These are phyloP conservation scores for Xiphias gladius DNA, from an alignment of 2,113 vertebrate genomes.

Conservation along the genomic window DNA sequence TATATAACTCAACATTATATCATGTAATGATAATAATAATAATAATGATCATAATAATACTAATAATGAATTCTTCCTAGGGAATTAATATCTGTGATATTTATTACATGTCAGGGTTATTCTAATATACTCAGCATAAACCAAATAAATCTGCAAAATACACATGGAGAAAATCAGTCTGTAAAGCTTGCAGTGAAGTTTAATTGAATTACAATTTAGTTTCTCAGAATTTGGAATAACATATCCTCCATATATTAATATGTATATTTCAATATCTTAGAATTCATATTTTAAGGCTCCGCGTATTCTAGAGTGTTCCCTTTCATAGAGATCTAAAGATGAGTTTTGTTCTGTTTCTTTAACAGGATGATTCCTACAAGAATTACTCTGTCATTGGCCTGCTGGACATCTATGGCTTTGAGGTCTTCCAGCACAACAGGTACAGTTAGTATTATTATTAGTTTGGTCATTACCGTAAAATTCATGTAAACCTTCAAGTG, in stretches of 20 bases:
- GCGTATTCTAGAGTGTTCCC: neutral
- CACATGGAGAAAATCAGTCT: neutral
- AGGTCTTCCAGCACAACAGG: conserved; percentile 98
- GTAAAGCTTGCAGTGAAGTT: neutral
- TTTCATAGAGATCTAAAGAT: neutral
- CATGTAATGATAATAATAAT: neutral
- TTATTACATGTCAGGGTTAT: neutral
- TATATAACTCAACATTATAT: neutral
- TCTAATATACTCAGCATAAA: neutral
- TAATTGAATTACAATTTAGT: neutral
- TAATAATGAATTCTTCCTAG: too few relatives aligned
- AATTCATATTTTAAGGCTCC: too few relatives aligned
- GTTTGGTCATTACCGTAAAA: too few relatives aligned
- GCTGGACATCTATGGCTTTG: conserved; percentile 97
- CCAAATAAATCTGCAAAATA: neutral
- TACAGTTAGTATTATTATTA: conserved; percentile 61
- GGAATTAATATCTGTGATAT: neutral
- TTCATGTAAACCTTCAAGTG: too few relatives aligned
- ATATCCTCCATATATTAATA: neutral
- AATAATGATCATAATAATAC: too few relatives aligned
- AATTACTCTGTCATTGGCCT: conserved; percentile 92
- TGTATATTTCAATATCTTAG: neutral
- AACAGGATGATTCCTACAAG: conserved; percentile 89
- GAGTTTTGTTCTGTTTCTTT: neutral
- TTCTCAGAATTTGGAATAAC: neutral